A percentile compares a stretch with the other conserved stretches of the same genome.
These are phyloP conservation scores for Apodemia duryi DNA, from an alignment of 2,888 invertebrate genomes.

Conservation along the genomic window DNA sequence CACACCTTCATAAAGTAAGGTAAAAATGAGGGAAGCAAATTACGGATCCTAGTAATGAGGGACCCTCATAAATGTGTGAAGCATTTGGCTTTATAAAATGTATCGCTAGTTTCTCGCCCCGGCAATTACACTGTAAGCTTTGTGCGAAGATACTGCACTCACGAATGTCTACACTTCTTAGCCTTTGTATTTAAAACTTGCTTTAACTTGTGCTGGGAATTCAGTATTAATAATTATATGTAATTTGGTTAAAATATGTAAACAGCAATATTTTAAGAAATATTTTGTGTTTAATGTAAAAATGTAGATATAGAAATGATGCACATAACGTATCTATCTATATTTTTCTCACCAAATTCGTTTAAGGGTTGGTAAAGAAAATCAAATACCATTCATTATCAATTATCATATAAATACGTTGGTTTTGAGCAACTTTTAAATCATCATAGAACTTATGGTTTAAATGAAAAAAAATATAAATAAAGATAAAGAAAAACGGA, in stretches of 20 bases:
- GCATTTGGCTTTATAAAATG: constrained; percentile 6
- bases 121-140: constrained; percentile 4
- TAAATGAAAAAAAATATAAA: no score
- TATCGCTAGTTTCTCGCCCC: background rate
- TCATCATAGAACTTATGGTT: no score
- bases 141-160: constrained; percentile 12
- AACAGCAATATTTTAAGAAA: background rate
- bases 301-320: no score
- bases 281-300: no score
- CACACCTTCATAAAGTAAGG: constrained; percentile 10
- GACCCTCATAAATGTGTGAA: constrained; percentile 24
- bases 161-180: background rate
- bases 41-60: constrained; percentile 16
- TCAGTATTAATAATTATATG: background rate
- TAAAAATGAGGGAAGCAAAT: constrained; percentile 10
- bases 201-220: background rate
- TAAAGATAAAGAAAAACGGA: no score
- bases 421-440: no score
- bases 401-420: no score
- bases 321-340: no score
- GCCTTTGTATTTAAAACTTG: background rate
- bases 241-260: background rate
- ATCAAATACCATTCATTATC: no score
- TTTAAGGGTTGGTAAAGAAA: no score
- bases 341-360: no score